Conservation (phyloP, 2,113 vertebrate genomes). For the Strix aluco region DNA sequence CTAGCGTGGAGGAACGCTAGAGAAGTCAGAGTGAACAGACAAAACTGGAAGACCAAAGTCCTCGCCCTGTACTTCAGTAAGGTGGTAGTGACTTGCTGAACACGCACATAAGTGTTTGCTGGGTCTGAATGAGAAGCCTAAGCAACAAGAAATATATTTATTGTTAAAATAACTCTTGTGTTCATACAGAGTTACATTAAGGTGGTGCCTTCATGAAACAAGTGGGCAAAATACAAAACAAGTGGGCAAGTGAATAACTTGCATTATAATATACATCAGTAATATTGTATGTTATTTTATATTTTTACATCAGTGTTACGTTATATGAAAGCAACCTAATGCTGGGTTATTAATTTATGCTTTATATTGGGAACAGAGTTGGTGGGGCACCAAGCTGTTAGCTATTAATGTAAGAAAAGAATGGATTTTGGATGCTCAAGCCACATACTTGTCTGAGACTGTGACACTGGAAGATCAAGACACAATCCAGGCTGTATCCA, state of each 20-base stretch:
- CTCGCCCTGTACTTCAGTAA: not conserved
- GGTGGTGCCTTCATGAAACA: not conserved
- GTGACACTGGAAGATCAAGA: not conserved
- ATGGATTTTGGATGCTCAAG: not conserved
- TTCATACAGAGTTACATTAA: not conserved
- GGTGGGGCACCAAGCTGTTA: too few relatives aligned
- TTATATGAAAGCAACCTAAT: not conserved
- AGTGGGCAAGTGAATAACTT: not conserved
- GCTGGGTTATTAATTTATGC: not conserved
- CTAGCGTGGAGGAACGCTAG: not conserved
- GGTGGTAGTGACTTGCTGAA: not conserved
- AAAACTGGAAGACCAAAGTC: not conserved
- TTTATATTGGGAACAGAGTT: not conserved
- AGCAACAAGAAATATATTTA: not conserved
- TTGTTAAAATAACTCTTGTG: not conserved
- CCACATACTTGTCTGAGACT: not conserved
- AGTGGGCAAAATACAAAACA: not conserved
- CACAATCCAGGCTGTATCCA: not conserved
- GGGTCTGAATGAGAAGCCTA: not conserved
- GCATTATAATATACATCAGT: too few relatives aligned
- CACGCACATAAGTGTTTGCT: accelerated
- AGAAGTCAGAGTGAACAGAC: not conserved
- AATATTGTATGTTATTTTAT: too few relatives aligned
- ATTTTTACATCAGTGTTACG: not conserved
- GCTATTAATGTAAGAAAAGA: not conserved